Conservation (phyloP, 2,888 invertebrate genomes). For the Congeria kusceri region DNA sequence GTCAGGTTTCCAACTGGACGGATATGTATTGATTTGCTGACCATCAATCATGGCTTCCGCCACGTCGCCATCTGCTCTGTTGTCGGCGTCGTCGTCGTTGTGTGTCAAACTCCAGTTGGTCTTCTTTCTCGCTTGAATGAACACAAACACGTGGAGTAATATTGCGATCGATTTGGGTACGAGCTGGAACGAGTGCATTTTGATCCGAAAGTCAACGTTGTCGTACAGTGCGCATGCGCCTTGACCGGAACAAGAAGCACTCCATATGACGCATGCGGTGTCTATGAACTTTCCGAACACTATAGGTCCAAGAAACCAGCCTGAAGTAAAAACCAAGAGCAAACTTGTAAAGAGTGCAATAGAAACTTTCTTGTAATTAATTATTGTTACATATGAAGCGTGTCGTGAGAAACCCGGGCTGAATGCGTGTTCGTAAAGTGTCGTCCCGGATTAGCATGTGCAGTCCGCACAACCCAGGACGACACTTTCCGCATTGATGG, state of each 20-base stretch:
- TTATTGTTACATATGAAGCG: too few relatives aligned
- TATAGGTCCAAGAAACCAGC: constrained; percentile 76
- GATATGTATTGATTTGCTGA: constrained; percentile 24
- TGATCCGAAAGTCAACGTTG: constrained; percentile 63
- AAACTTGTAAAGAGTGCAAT: too few relatives aligned
- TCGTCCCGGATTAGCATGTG: too few relatives aligned
- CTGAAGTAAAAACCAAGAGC: constrained; percentile 36
- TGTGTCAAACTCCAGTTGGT: constrained; percentile 57
- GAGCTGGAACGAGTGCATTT: constrained; percentile 50
- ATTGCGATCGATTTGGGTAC: constrained; percentile 37
- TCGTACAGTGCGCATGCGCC: constrained; percentile 77
- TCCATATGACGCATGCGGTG: constrained; percentile 72
- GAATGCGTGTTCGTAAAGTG: too few relatives aligned
- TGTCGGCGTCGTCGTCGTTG: constrained; percentile 29
- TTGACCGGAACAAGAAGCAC: constrained; percentile 60
- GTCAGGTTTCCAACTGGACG: constrained; percentile 37
- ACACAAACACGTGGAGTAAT: constrained; percentile 41
- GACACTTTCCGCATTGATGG: too few relatives aligned
- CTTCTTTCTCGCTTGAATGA: constrained; percentile 45
- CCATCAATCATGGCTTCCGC: constrained; percentile 29
- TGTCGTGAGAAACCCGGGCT: too few relatives aligned
- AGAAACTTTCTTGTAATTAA: too few relatives aligned
- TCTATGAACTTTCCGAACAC: constrained; percentile 70
- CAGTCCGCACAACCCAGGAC: too few relatives aligned
- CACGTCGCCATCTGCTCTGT: constrained; percentile 3